These are phyloP conservation scores for Holotrichia oblita DNA, from an alignment of 1,140 invertebrate species.

Conservation along the genomic window DNA sequence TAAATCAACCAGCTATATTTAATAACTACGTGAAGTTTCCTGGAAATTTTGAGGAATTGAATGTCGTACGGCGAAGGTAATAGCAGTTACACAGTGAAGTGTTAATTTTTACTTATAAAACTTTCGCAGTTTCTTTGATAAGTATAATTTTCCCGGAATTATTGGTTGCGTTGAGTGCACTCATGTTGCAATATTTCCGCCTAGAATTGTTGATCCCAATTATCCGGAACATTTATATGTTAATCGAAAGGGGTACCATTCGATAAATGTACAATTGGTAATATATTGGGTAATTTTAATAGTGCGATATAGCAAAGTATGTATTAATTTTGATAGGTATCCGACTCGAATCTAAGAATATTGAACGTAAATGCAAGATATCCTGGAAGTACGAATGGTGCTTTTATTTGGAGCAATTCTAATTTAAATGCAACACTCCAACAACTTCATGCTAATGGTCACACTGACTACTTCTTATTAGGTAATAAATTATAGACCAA, in stretches of 20 bases:
- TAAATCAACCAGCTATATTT: not conserved
- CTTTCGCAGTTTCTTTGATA: not conserved
- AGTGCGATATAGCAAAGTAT: not conserved
- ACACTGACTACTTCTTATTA: conserved; percentile 45
- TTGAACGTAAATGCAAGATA: conserved; percentile 53
- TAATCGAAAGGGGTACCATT: conserved; percentile 42
- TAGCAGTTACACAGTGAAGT: not conserved
- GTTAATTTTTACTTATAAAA: not conserved
- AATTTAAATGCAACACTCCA: not conserved
- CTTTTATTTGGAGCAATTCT: conserved; percentile 53
- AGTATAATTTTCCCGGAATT: conserved; percentile 37
- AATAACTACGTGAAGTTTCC: not conserved
- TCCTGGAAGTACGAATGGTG: conserved; percentile 53
- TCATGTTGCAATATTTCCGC: conserved; percentile 38
- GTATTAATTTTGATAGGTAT: conserved; percentile 49
- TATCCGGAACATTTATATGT: conserved; percentile 16
- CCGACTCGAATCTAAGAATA: conserved; percentile 51
- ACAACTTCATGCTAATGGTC: conserved; percentile 11
- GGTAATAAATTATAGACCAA: not conserved
- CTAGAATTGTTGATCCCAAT: not conserved
- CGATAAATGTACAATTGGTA: conserved; percentile 56
- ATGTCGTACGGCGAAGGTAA: not conserved
- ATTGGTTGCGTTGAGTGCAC: conserved; percentile 34
- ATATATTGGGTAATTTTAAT: conserved; percentile 30
- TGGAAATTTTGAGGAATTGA: not conserved